Evolutionary conservation across 2,797 vertebrate genomes (phyloP), one percentile per base, ranked within the genome.

Genomic region (Poecilia wingei): DNA sequence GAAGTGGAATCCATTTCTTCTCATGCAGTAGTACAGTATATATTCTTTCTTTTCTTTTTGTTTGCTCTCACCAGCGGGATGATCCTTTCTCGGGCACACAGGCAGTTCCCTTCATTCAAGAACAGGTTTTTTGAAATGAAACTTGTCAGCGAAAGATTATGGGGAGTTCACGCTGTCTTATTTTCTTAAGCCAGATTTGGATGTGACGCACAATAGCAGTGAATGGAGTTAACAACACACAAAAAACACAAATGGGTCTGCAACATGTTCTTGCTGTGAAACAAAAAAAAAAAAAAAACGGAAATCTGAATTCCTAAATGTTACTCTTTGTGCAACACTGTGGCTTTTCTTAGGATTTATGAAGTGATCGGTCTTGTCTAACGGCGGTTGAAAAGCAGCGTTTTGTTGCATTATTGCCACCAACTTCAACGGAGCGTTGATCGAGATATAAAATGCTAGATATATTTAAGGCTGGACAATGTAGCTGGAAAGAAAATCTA

Each of bases 31-130:
- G 74, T 81, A 84, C 82, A 86, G 73, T 3, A 53, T 25, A 71
- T 91, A 89, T 87, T 87, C 85, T 57, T 81, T 87, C 88, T 89
- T 92, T 79, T 73, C 66, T 79, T 87, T 90, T 89, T 92, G 86
- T 92, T 88, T 88, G 86, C 79, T 81, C 77, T 77, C 75, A 77
- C 82, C 51, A 1, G 33, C 5, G 41, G 83, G 76, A 70, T 68
- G 72, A 74, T 87, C 76, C 83, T 84, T 82, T 87, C 77, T 51
- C 80, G 80, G 72, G 59, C 79, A 76, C 45, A 45, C 74, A 89
- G 77, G 82, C 79, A 78, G 66, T 66, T 82, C 8, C 31, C 13
- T 80, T 79, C n/a, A 79, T 73, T 83, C 73, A 79, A 41, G 68
- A 84, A 79, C 85, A 81, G 57, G 69, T 90, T 86, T 82, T 82